Conservation (phyloP, 1,140 invertebrate species). For the Globodera rostochiensis region DNA sequence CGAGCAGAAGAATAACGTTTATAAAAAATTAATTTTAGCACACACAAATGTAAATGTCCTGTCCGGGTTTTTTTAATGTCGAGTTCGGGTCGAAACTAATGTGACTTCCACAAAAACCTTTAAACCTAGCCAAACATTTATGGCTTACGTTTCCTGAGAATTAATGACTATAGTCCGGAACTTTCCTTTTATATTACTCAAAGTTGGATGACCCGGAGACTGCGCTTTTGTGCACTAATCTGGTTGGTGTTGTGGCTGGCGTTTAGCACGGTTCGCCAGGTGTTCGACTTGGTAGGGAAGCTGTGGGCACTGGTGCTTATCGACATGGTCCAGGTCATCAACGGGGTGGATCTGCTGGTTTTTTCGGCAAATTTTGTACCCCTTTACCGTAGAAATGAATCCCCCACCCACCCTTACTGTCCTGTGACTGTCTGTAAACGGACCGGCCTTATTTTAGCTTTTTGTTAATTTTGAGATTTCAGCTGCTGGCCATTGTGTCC, state of each 20-base stretch:
- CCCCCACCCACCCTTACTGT: too few relatives aligned
- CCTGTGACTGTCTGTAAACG: too few relatives aligned
- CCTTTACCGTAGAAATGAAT: background rate
- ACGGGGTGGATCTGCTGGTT: background rate
- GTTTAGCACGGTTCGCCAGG: constrained; percentile 44
- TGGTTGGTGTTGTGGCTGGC: constrained; percentile 33
- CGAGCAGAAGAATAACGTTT: too few relatives aligned
- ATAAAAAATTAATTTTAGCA: too few relatives aligned
- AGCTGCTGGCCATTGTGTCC: constrained; percentile 39
- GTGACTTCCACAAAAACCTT: too few relatives aligned
- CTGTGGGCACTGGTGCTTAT: constrained; percentile 50
- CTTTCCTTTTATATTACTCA: background rate
- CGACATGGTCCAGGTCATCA: constrained; percentile 46
- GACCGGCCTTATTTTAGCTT: background rate
- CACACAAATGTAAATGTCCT: too few relatives aligned
- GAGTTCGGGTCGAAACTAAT: too few relatives aligned
- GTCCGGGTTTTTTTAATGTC: too few relatives aligned
- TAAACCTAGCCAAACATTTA: too few relatives aligned
- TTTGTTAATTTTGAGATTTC: constrained; percentile 22
- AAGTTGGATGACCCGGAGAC: background rate
- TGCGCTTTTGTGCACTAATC: background rate
- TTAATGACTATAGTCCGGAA: background rate
- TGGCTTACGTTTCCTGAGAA: too few relatives aligned
- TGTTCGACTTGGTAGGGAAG: constrained; percentile 50
- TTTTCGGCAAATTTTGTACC: background rate